Evolutionary conservation across 2,888 invertebrate genomes (phyloP), one percentile per base, ranked within the genome.

Genomic region (Perithous albicinctus): DNA sequence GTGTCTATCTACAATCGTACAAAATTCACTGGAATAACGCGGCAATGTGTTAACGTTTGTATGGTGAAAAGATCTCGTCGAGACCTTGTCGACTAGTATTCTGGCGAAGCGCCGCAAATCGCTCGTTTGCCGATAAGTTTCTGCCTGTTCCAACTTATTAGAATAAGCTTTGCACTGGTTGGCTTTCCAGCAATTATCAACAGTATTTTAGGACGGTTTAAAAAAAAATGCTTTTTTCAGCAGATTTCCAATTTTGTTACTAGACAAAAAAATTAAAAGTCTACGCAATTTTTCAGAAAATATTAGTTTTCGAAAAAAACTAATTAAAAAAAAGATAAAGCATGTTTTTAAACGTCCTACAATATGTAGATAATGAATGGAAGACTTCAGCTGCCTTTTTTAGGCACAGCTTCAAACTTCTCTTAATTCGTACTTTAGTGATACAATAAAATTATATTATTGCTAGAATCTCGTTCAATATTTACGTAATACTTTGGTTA

Each of bases 401-500:
- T 20, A 1, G 10, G 4, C 12, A 3, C 54, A 54, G 26, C 26
- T 12, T 5, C n/a, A 26, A 54, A 54, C 23, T 41, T 1, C 18
- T 18, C 48, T 48, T 20, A 48, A 4, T 15, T 59, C 59, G 35
- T 29, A 48, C 5, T 12, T 2, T 10, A 51, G 1, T 67, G 20
- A 32, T 32, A 48, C 32, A 18, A 48, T 32, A n/a, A 15, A 38
- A 23, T 41, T 7, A 54, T 23, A 48, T 26, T 69, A 69, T 69
- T 69, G 54, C 69, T 69, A 38, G 8, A 51, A 26, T 69, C 18
- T 26, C 26, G 20, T 1, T 48, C 8, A 23, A 29, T 67, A 20
- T 48, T 66, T 10, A 48, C 67, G 38, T 54, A 69, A 69, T 51
- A 69, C 69, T 69, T 54, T 69, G 69, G 54, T 69, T 26, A 54